These are phyloP conservation scores for Noturus placidus DNA, from an alignment of 2,113 vertebrate species.

Conservation along the genomic window DNA sequence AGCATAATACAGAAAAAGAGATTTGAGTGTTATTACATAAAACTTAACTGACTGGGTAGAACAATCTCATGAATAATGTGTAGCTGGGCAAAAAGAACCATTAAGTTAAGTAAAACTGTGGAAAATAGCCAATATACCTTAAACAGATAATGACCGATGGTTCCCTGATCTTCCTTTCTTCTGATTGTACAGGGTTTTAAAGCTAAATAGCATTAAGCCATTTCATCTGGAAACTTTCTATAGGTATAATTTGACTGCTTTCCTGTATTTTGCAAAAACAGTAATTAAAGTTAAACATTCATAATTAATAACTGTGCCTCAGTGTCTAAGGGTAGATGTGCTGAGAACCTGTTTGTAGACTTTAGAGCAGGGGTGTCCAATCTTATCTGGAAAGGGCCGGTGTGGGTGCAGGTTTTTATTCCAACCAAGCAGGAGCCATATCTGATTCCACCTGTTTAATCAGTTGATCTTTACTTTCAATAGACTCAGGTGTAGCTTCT, in stretches of 20 bases:
- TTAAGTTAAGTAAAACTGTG: not conserved
- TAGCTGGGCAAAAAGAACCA: slow-evolving; percentile 8
- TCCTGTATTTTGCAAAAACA: not conserved
- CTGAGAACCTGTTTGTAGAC: not conserved
- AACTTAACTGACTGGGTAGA: not conserved
- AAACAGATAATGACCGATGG: not conserved
- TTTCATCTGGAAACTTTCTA: not conserved
- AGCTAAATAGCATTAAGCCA: not conserved
- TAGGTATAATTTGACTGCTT: not conserved
- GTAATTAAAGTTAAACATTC: not conserved
- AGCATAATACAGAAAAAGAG: not conserved
- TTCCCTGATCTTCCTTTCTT: not conserved
- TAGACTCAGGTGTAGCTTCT: too few relatives aligned
- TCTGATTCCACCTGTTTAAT: too few relatives aligned
- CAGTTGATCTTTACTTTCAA: too few relatives aligned
- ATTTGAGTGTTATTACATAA: not conserved
- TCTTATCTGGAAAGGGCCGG: too few relatives aligned
- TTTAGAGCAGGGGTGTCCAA: too few relatives aligned
- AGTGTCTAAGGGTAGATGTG: not conserved
- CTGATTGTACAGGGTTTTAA: not conserved
- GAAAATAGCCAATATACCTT: not conserved
- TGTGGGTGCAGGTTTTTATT: too few relatives aligned
- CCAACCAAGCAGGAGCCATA: too few relatives aligned
- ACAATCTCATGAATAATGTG: not conserved
- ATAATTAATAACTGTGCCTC: not conserved